A percentile compares a stretch with the other conserved stretches of the same genome.
phyloP scores from a whole-genome alignment of 2,797 vertebrate genomes.

The Rhabdophis nuchalis region DNA sequence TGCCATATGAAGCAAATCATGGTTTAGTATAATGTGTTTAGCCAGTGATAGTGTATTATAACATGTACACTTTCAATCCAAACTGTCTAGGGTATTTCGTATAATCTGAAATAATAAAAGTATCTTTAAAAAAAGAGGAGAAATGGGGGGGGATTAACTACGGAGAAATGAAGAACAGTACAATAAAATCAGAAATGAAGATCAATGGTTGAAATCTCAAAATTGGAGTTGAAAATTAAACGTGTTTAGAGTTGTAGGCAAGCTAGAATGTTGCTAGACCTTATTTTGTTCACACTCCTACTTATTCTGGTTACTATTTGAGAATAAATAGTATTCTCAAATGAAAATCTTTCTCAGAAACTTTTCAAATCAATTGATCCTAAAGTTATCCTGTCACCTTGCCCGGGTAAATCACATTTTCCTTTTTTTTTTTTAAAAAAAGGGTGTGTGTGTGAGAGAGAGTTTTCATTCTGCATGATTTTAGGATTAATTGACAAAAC shows the following conservation, averaged over 20 bases:
- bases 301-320: not conserved
- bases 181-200: not conserved
- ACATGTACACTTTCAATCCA: not conserved
- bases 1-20: not conserved
- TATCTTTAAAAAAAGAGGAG: not conserved
- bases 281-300: not conserved
- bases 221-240: not conserved
- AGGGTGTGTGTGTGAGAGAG: too few species aligned
- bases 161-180: not conserved
- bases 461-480: not conserved
- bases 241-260: not conserved
- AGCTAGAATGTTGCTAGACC: not conserved
- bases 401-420: not conserved
- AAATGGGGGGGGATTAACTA: not conserved
- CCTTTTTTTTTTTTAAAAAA: not conserved
- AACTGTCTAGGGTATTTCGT: not conserved
- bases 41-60: not conserved
- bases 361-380: not conserved
- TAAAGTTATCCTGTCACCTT: not conserved
- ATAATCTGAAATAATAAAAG: not conserved
- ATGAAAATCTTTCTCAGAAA: not conserved
- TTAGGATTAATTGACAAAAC: not conserved
- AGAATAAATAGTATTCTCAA: not conserved
- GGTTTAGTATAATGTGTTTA: not conserved
- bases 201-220: not conserved